Evolutionary conservation across 2,797 vertebrate genomes (phyloP), one percentile per base, ranked within the genome.

Genomic region (Euthynnus affinis): DNA sequence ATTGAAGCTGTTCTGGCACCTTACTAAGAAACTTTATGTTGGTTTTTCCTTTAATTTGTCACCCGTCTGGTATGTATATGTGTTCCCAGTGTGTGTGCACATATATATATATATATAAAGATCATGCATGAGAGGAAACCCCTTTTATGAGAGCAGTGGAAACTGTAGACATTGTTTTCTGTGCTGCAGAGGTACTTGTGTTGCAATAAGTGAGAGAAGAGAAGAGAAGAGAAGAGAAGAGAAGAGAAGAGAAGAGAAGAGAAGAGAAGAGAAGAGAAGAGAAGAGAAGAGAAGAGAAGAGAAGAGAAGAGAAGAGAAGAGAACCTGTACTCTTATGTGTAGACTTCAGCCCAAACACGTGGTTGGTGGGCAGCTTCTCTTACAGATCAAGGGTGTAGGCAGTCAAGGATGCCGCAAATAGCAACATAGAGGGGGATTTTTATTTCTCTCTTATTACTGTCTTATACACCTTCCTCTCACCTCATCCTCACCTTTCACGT

Each of bases 381-480:
- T 78, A 62, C 87, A 87, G 60, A 82, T 83, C 64, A 61, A 78
- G 74, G 66, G 48, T 79, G 87, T 84, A 82, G 84, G 87, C 80
- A 84, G 87, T 48, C 76, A 59, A 65, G 12, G 70, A 83, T 85
- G 80, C 86, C 71, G 79, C 78, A 90, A 90, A 91, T 87, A 92
- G 86, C 67, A 76, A 71, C 83, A 65, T 3, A 29, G 74, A 77
- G 75, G 84, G 83, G 81, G 74, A 76, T 64, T 85, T 87, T 81
- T 58, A 73, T 84, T 74, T 84, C 63, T 83, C 78, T 87, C 71
- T 86, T 62, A 81, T 83, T 73, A 60, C 72, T 5, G 18, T 86
- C 76, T 79, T 37, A 51, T 58, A 83, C 60, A 61, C 84, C 51
- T 66, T 66, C 83, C 61, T n/a, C 32, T 25, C 20, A 25, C 44